Base-by-base conservation (phyloP, 2,113 vertebrate species). In the Mesembrinibis cayennensis region DNA sequence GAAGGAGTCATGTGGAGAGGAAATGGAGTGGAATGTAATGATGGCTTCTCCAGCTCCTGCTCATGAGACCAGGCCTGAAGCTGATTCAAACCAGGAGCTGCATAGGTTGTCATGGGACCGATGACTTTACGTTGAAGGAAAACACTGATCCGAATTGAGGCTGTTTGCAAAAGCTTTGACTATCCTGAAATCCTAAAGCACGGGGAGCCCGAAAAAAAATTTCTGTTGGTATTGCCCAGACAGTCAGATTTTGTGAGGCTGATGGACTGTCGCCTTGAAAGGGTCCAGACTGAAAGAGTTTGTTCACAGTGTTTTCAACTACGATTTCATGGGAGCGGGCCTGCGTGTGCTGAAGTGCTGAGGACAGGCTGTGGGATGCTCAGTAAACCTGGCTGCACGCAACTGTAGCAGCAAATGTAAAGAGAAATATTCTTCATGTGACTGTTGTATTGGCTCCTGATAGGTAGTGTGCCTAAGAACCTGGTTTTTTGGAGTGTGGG, bases 401-500 rank as follows among this genome's bases (percentile, higher is more conserved):
- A 25, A 19, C 19, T 40, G 42, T 25, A 62, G 59, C 42, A 53
- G 49, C 16, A 73, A 76, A 63, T 15, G 11, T 38, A 19, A 18
- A 74, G 15, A 42, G 21, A 45, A 62, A 53, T 36, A 17, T 5
- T 67, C 47, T 50, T 87, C 15, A 6, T 6, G 10, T 45, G 22
- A 4, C 21, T 45, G 16, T 49, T 90, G 7, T 16, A 2, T 27
- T 58, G 42, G 49, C 40, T 80, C 9, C 61, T 79, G 30, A 32
- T 13, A 16, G 29, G 26, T 36, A 34, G 1, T 16, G 10, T 62
- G 29, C 70, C 36, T 16, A 23, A 50, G 72, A 70, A 12, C 5
- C 44, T 40, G 0, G 0, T 22, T 19, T 13, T 42, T 50, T 29
- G 7, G 30, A 20, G 27, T 4, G 13, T 45, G 45, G 30, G 4